These are phyloP conservation scores for Heliconius eleuchia DNA, from an alignment of 1,140 invertebrate species.

Conservation along the genomic window DNA sequence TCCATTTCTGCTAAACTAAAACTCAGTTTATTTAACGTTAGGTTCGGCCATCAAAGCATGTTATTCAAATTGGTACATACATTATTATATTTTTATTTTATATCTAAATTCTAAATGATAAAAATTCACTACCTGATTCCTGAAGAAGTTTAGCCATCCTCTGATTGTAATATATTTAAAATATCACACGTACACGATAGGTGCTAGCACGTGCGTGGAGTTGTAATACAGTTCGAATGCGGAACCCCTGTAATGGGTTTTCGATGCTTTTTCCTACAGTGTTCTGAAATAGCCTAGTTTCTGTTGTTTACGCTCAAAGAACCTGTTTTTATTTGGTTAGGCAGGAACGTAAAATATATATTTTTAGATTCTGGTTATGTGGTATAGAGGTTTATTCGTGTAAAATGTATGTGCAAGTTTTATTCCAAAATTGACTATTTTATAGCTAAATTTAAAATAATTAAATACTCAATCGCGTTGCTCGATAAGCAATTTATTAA, in stretches of 20 bases:
- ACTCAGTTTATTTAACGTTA: too few species aligned
- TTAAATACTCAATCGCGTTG: too few species aligned
- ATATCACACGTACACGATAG: constrained; percentile 20
- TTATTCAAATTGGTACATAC: too few species aligned
- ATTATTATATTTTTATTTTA: too few species aligned
- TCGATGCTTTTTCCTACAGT: constrained; percentile 23
- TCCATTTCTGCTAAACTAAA: too few species aligned
- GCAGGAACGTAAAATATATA: neutral
- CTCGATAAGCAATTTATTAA: too few species aligned
- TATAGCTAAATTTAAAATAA: too few species aligned
- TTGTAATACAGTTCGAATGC: constrained; percentile 14
- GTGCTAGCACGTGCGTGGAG: constrained; percentile 17
- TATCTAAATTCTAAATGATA: too few species aligned
- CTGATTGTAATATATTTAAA: constrained; percentile 21
- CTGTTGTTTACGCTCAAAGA: constrained; percentile 14
- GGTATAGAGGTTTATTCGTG: neutral
- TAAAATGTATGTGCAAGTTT: neutral
- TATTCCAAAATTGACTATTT: neutral
- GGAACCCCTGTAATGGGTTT: constrained; percentile 27
- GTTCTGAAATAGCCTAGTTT: constrained; percentile 1
- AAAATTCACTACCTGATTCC: neutral
- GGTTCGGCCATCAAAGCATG: too few species aligned
- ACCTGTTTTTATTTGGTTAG: neutral
- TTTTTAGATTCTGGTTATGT: neutral
- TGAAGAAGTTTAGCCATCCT: neutral